A percentile compares a stretch with the other conserved stretches of the same genome.
These are phyloP conservation scores for Noctilio leporinus DNA, from an alignment of 2,113 vertebrate species.

Conservation along the genomic window DNA sequence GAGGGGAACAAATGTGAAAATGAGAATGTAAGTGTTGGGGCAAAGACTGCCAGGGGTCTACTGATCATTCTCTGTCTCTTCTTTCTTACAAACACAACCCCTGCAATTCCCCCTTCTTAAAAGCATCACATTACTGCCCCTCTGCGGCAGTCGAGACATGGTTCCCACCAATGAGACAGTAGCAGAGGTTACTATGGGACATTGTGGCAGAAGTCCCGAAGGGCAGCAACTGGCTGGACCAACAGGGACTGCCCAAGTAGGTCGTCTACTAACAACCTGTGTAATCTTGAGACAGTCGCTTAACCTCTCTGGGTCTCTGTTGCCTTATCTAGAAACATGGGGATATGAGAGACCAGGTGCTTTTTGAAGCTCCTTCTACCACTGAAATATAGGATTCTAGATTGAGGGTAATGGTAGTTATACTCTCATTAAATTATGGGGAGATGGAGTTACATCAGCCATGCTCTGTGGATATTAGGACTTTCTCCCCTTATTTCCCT, in stretches of 20 bases:
- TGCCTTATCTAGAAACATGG: not conserved
- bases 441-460: not conserved
- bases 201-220: not conserved
- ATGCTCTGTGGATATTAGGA: not conserved
- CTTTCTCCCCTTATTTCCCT: not conserved
- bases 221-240: not conserved
- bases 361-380: not conserved
- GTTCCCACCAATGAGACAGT: not conserved
- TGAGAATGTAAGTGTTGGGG: not conserved
- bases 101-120: not conserved
- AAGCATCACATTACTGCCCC: not conserved
- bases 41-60: accelerated
- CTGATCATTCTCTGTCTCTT: not conserved
- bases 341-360: not conserved
- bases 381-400: not conserved
- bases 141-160: not conserved
- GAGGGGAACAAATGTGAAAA: not conserved
- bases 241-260: accelerated
- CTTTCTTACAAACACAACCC: not conserved
- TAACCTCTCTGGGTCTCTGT: not conserved
- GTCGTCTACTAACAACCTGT: not conserved
- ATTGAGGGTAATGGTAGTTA: not conserved
- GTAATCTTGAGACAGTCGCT: not conserved
- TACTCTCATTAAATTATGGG: not conserved
- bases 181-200: not conserved